Conservation (phyloP, 2,113 vertebrate genomes). For the Alethe diademata region DNA sequence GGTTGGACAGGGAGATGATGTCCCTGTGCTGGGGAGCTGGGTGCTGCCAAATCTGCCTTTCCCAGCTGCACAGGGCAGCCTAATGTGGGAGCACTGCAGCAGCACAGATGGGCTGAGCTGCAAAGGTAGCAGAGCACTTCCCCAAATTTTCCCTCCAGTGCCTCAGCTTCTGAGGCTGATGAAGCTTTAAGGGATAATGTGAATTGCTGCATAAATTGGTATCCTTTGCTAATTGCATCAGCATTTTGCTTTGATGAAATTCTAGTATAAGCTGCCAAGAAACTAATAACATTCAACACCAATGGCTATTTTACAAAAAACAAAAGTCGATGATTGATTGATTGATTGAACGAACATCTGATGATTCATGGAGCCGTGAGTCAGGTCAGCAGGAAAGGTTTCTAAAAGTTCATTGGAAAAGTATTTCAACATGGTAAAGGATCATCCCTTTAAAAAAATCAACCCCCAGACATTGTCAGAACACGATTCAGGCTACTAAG, state of each 20-base stretch:
- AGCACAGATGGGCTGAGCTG: constrained; percentile 24
- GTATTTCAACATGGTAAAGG: neutral
- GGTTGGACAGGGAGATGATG: neutral
- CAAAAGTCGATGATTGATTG: neutral
- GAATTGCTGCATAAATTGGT: constrained; percentile 51
- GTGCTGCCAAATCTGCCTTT: neutral
- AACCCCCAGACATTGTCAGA: neutral
- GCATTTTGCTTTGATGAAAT: constrained; percentile 46
- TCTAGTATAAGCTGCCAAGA: constrained; percentile 15
- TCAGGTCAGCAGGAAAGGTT: neutral
- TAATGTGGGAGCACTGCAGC: rapidly evolving
- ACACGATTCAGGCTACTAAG: neutral
- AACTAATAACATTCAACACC: constrained; percentile 12
- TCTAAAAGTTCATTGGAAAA: neutral
- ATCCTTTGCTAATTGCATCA: constrained; percentile 65
- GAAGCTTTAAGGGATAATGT: constrained; percentile 56
- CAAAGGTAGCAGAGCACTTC: neutral
- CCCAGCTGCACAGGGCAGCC: neutral
- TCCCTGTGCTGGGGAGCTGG: neutral
- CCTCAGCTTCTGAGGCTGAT: constrained; percentile 48
- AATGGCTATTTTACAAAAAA: neutral
- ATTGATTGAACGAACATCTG: neutral
- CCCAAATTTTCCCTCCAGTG: neutral
- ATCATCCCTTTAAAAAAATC: neutral
- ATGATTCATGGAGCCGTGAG: neutral